phyloP scores from a whole-genome alignment of 2,113 vertebrate species.

The Loxodonta africana region DNA sequence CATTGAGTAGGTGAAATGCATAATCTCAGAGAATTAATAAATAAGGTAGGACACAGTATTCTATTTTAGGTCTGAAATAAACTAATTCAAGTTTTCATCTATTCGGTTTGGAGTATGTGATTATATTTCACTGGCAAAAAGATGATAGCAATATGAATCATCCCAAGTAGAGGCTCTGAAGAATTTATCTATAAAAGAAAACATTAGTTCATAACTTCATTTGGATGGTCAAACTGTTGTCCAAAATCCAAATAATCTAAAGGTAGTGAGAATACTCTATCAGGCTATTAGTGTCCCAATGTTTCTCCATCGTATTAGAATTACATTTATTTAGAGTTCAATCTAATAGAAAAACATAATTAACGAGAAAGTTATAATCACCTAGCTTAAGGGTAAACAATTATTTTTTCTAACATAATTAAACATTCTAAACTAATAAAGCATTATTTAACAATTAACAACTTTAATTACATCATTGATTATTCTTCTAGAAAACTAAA shows the following conservation, averaged over 20 bases:
- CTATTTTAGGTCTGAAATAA: not conserved
- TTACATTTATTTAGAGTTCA: not conserved
- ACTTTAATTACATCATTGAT: not conserved
- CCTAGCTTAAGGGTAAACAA: not conserved
- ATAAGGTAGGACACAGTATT: not conserved
- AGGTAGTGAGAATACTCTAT: not conserved
- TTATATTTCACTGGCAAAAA: not conserved
- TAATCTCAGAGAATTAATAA: slow-evolving; percentile 11
- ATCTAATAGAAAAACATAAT: not conserved
- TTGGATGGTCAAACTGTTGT: not conserved
- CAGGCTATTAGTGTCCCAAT: not conserved
- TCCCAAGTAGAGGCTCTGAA: not conserved
- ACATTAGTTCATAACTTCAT: not conserved
- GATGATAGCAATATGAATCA: not conserved
- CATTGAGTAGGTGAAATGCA: not conserved
- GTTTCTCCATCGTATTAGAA: not conserved
- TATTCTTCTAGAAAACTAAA: not conserved
- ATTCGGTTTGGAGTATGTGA: not conserved
- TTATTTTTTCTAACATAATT: slow-evolving; percentile 23
- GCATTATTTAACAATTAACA: not conserved
- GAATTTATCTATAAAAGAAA: not conserved
- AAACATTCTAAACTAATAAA: slow-evolving; percentile 4
- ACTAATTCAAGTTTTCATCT: not conserved
- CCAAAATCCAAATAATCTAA: not conserved
- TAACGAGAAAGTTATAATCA: not conserved